Evolutionary conservation across 2,888 invertebrate species (phyloP), one percentile per base, ranked within the genome.

Genomic region (Thumatha senex): DNA sequence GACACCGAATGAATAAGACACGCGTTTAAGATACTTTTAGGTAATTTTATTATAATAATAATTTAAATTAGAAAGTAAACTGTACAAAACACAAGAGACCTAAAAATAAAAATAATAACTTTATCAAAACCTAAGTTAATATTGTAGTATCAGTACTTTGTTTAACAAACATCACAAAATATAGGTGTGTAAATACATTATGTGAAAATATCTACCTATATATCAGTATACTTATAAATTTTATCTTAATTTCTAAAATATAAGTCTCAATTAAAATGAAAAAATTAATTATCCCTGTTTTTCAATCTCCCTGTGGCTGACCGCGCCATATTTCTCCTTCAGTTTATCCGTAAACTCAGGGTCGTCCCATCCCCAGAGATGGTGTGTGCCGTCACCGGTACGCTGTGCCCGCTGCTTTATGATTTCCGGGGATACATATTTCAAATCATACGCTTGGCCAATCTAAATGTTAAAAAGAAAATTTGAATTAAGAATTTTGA

Each of bases 391-490:
- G 61, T 95, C 95, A 1, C 95, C 95, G 0, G 95, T 95, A 46
- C 94, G 89, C 54, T 92, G 81, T 0, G 94, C 93, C 1, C 95
- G 87, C 59, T 93, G 93, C 67, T 92, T 89, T 43, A 95, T 92
- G 71, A 94, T 93, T n/a, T 94, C 94, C 9, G 84, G 81, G 0
- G 94, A 92, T 0, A 95, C 96, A 2, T 93, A 94, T 78, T 96
- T 96, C 58, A 96, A 81, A 73, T 96, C 96, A 76, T 96, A 96
- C 0, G 95, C 96, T 92, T 94, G 95, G 2, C 96, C 96, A 48
- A 96, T 91, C 84, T 92, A 70, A 50, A 54, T 47, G 52, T 24
- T n/a, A 48, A 54, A 1, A 18, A 0, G 24, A 18, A 45, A 45
- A 18, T 40, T 14, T 29, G 0, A 50, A 24, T 40, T 14, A 31